Base-by-base conservation (phyloP, 1,140 invertebrate species). In the Trachymyrmex cornetzi region DNA sequence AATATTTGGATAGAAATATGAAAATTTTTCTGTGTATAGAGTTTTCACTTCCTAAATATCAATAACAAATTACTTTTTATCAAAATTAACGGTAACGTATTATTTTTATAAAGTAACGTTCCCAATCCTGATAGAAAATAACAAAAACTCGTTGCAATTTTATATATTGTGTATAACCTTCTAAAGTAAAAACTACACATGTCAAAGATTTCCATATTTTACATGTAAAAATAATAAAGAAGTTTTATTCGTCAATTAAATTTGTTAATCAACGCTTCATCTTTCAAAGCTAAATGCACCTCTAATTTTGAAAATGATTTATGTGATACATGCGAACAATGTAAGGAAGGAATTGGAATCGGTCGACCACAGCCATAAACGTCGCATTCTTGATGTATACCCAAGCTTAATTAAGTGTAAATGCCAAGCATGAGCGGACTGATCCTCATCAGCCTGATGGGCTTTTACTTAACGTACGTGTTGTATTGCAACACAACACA, bases 391-490 rank as follows among this genome's bases (percentile, higher is more conserved):
- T 61, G 34, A 50, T 84, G 69, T 61, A 72, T 48, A 64, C 55
- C 57, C 55, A 44, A 38, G 30, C 27, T 82, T 82, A 69, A 72
- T 74, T 75, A 50, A 77, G 59, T 24, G 81, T 24, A 85, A 85
- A 85, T 77, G 59, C 57, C 59, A 85, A 44, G 14, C 67, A 74
- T 16, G 27, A 57, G 50, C 14, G 63, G 82, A 87, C 79, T 72
- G 57, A 88, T 87, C 14, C 87, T 87, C 91, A 90, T 92, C 92
- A 92, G 87, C 34, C 79, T 91, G 92, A 92, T 93, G 90, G 90
- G 64, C 91, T 92, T 92, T 93, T 92, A 92, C 90, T 93, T 91
- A 92, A 90, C 71, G 50, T 57, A 27, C 19, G 44, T 30, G 55
- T 34, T 63, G 55, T 44, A 75, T 61, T 48, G 63, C 24, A 30